A percentile compares a stretch with the other conserved stretches of the same genome.
Conservation (phyloP, 2,888 invertebrate species). For the Malacosoma neustria region DNA sequence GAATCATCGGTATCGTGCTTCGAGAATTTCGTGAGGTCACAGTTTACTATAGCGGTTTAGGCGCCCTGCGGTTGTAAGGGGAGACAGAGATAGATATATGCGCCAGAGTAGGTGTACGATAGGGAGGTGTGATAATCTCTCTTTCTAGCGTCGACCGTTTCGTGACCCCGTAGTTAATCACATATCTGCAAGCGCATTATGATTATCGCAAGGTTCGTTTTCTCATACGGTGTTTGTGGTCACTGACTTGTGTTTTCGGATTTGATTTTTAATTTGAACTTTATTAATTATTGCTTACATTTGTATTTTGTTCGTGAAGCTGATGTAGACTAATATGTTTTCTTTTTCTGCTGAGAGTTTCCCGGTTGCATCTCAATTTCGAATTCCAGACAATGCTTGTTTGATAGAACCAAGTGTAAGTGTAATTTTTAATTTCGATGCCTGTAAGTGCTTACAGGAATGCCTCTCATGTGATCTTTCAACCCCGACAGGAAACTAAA, state of each 20-base stretch:
- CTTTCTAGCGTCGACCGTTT: slow-evolving; percentile 67
- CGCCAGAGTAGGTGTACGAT: slow-evolving; percentile 25
- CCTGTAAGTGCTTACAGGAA: no score
- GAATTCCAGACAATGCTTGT: no score
- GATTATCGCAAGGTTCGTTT: slow-evolving; percentile 67
- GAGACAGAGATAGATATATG: slow-evolving; percentile 36
- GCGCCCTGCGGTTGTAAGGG: slow-evolving; percentile 64
- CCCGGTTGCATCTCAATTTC: no score
- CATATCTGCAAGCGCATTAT: slow-evolving; percentile 73
- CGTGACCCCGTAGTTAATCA: slow-evolving; percentile 71
- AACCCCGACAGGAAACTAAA: no score
- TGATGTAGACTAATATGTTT: no score
- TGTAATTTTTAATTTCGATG: no score
- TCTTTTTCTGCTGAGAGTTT: no score
- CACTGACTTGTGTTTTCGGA: slow-evolving; percentile 51
- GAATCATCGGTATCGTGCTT: slow-evolving; percentile 66
- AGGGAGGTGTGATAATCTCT: slow-evolving; percentile 35
- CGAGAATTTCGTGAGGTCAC: slow-evolving; percentile 73
- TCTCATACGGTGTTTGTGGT: slow-evolving; percentile 61
- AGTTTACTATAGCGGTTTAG: slow-evolving; percentile 72
- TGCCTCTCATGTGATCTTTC: no score
- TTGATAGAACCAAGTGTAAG: no score
- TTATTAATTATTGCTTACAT: neutral
- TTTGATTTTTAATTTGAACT: slow-evolving; percentile 25
- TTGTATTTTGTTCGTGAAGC: no score